Base-by-base conservation (phyloP, 1,140 invertebrate genomes). In the Bactericera cockerelli region DNA sequence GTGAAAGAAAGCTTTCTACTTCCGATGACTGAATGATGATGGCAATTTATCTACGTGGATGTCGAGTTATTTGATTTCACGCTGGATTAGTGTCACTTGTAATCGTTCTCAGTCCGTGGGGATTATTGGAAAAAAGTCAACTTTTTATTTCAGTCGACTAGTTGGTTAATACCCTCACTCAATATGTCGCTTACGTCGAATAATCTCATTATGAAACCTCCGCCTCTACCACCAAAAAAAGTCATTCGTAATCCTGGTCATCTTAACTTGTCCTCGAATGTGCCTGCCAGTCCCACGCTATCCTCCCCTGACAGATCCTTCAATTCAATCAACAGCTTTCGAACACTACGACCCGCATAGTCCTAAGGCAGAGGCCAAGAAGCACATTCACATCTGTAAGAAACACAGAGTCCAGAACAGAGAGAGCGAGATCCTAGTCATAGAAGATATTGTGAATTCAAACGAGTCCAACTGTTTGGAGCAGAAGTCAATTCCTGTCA, bases 391-490 rank as follows among this genome's bases (percentile, higher is more conserved):
- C 19, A 22, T 49, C 19, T 49, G 42, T n/a, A 49, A 49, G 22
- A 49, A 49, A 49, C 42, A 49, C 22, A 6, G 42, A 49, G 22
- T n/a, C 3, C n/a, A 49, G 22, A 49, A 49, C 19, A 49, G 19
- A 19, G 42, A 49, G 3, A 49, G 22, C 42, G 42, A 49, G 8
- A 49, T 49, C n/a, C 28, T 31, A 31, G 42, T 49, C 42, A 22
- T 49, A 16, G n/a, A 19, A 16, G 42, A 49, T 16, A 22, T 6
- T 16, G n/a, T 19, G 19, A 8, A 16, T 19, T 16, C n/a, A 49
- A 49, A 49, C 22, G 42, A 49, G 22, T 16, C 42, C n/a, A 49
- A 49, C 42, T 19, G n/a, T 49, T 49, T 49, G n/a, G 42, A 49
- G 19, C 42, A 49, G 22, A 49, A 49, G 19, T 49, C 42, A 4